These are phyloP conservation scores for Stichopus horrens DNA, from an alignment of 53 echinoderm and acorn worm genomes.

Conservation along the genomic window DNA sequence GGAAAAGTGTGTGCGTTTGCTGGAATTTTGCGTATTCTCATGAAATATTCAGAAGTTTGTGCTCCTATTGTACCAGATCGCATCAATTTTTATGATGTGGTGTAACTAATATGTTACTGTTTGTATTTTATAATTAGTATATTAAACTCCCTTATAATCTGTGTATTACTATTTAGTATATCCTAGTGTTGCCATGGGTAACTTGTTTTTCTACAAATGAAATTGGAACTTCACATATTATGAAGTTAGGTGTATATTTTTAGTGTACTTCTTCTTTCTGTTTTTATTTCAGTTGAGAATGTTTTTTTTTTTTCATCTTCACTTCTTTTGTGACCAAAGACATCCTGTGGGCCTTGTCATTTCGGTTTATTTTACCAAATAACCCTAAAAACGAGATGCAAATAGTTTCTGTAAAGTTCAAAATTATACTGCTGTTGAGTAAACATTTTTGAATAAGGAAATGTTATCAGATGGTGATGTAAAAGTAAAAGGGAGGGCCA, in stretches of 20 bases:
- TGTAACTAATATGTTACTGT: too few species aligned
- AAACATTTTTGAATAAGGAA: background rate
- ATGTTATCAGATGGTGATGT: background rate
- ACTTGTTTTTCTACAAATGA: constrained; percentile 10
- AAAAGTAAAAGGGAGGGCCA: background rate
- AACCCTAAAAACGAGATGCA: background rate
- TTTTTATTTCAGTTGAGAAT: background rate
- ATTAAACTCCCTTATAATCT: background rate
- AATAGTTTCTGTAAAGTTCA: background rate
- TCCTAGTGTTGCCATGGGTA: constrained; percentile 2
- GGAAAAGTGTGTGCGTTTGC: background rate
- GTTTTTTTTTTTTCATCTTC: background rate
- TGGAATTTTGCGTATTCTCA: background rate
- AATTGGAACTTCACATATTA: background rate
- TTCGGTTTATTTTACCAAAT: constrained; percentile 22
- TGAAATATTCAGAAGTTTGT: background rate
- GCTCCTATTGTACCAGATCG: background rate
- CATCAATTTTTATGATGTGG: too few species aligned
- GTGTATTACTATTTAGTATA: background rate
- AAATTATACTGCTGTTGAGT: constrained; percentile 7
- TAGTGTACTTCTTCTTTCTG: background rate
- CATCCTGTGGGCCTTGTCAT: constrained; percentile 44
- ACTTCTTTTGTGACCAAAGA: constrained; percentile 48
- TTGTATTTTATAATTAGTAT: background rate
- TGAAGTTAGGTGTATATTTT: constrained; percentile 25